Evolutionary conservation across 2,113 vertebrate species (phyloP), one percentile per base, ranked within the genome.

Genomic region (Sakesphorus luctuosus): DNA sequence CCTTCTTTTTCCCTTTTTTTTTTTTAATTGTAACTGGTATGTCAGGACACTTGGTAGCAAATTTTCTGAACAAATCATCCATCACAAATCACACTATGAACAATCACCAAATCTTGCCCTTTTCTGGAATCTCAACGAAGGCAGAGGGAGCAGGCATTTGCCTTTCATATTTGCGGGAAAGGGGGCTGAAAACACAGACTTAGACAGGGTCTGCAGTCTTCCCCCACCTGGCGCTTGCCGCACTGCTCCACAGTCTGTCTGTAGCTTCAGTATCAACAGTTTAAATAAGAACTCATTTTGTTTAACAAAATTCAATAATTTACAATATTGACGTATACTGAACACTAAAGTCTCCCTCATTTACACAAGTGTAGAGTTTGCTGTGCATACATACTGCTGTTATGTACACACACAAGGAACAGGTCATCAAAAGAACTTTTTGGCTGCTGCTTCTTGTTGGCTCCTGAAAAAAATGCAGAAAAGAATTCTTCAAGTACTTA

Each of bases 391-490:
- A 94, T 80, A 96, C 95, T 80, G 87, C 81, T 96, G 61, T 76
- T 43, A 96, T 63, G 92, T 80, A 96, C 43, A 62, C 86, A 94
- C 94, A 96, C 96, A 87, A 31, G 18, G 74, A 69, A 78, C 14
- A 18, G 83, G 87, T 96, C 97, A 98, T 99, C 99, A 99, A 99
- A 99, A 99, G 98, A 99, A 99, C 96, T 99, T 99, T 98, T 99
- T 99, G 62, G 99, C 99, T 68, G 99, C 99, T 96, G 99, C 99
- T 99, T 99, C 99, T 97, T 99, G 99, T 94, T 99, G 99, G 98
- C 98, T 99, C 98, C 99, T 99, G 93, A n/a, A 87, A 87, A 67
- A 66, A 90, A 96, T 55, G 79, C 71, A 96, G 36, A 74, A 65
- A 24, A 94, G 20, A 94, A 76, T 65, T 66, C 28, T 56, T 77